Conservation (phyloP, 2,113 vertebrate genomes). For the Thunnus maccoyii region DNA sequence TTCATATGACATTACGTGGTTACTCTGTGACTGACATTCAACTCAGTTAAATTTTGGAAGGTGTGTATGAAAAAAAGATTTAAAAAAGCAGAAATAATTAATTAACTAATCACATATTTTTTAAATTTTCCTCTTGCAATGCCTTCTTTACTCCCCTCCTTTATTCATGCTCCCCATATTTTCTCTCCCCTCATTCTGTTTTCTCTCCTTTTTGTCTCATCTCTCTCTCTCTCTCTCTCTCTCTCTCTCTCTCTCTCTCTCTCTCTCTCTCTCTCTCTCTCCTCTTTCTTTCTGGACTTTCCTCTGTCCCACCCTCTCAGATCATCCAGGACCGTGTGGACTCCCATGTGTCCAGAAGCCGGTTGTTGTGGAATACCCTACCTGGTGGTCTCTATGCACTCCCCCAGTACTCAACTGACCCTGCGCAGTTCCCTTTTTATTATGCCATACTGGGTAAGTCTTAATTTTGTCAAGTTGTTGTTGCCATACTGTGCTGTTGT, state of each 20-base stretch:
- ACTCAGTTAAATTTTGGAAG: too few species aligned
- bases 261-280: neutral
- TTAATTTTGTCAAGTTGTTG: neutral
- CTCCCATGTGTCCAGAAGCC: constrained; percentile 82
- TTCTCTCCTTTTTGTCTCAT: neutral
- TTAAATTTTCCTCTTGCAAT: neutral
- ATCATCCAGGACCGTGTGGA: constrained; percentile 86
- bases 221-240: too few species aligned
- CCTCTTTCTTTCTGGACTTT: neutral
- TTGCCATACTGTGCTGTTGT: too few species aligned
- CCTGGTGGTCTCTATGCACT: constrained; percentile 85
- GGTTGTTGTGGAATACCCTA: constrained; percentile 84
- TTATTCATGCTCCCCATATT: neutral
- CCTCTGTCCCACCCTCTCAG: constrained; percentile 55
- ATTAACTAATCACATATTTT: neutral
- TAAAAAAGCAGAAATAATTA: neutral
- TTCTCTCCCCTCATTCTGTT: neutral
- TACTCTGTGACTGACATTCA: too few species aligned
- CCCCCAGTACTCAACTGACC: constrained; percentile 85
- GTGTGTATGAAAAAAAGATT: neutral
- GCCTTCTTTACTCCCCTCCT: neutral
- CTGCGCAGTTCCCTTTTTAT: constrained; percentile 85
- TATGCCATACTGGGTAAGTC: constrained; percentile 84
- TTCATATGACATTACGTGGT: too few species aligned
- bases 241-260: too few species aligned